Evolutionary conservation across 2,797 vertebrate genomes (phyloP).

Genomic region (Ctenosaura bakeri): DNA sequence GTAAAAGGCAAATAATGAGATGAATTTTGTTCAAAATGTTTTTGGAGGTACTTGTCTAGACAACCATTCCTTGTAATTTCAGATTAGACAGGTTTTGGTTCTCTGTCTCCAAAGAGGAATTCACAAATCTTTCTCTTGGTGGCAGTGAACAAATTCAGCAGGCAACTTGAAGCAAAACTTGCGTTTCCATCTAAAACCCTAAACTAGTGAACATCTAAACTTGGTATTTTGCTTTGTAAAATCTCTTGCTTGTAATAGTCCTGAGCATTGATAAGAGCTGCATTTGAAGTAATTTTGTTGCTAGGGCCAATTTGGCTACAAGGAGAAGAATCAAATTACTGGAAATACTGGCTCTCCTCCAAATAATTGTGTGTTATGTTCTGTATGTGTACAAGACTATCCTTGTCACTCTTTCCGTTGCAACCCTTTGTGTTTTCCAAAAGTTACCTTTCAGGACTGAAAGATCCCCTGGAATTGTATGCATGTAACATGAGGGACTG

Average conservation of each 20-base stretch:
- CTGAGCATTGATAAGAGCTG: no score
- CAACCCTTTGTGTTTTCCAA: background rate
- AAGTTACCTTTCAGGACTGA: background rate
- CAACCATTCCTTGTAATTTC: background rate
- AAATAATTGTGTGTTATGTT: background rate
- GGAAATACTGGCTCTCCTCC: background rate
- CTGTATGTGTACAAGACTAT: background rate
- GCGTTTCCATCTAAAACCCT: background rate
- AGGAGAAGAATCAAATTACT: background rate
- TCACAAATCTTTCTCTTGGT: background rate
- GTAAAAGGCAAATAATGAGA: background rate
- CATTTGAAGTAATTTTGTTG: background rate
- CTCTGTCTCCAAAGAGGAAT: background rate
- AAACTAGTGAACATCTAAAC: background rate
- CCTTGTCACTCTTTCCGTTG: no score
- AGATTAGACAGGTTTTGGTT: background rate
- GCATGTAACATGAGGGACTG: background rate
- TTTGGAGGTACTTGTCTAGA: background rate
- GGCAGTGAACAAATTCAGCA: background rate
- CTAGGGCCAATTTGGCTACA: background rate
- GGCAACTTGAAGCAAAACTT: background rate
- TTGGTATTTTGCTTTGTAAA: background rate
- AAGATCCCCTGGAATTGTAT: background rate
- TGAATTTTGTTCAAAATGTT: background rate
- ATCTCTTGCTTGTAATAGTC: background rate